A percentile compares a stretch with the other conserved stretches of the same genome.
Conservation (phyloP, 2,797 vertebrate species). For the Miopithecus talapoin region DNA sequence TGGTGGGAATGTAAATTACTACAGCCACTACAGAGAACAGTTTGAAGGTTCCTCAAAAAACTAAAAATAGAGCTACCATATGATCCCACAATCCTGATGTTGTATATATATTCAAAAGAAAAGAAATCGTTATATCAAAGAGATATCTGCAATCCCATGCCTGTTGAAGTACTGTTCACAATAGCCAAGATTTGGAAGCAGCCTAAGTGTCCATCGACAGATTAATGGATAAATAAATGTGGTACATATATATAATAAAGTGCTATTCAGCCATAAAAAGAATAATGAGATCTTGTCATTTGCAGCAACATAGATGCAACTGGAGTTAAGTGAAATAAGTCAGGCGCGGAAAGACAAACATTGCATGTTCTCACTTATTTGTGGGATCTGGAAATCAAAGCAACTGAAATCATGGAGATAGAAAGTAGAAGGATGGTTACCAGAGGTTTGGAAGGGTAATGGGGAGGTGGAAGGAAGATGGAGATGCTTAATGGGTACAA, state of each 20-base stretch:
- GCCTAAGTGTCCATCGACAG: not conserved
- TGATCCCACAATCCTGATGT: not conserved
- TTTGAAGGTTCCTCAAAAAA: not conserved
- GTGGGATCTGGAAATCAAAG: not conserved
- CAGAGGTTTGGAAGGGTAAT: not conserved
- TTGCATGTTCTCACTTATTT: not conserved
- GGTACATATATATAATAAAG: not conserved
- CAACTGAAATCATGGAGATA: not conserved
- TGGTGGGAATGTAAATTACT: not conserved
- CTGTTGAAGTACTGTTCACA: not conserved
- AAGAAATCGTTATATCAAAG: not conserved
- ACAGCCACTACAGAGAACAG: not conserved
- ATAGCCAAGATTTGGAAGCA: not conserved
- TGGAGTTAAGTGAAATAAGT: not conserved
- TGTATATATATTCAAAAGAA: not conserved
- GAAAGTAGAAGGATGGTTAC: not conserved
- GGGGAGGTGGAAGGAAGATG: not conserved
- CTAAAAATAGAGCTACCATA: not conserved
- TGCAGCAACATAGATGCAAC: not conserved
- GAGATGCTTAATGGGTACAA: not conserved
- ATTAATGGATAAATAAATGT: not conserved
- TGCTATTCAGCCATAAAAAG: not conserved
- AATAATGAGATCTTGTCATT: not conserved
- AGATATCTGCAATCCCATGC: not conserved
- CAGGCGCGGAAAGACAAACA: not conserved